Percentiles rank a stretch among this genome's conserved stretches.
Conservation (phyloP, 2,888 invertebrate species). For the Trissolcus japonicus region DNA sequence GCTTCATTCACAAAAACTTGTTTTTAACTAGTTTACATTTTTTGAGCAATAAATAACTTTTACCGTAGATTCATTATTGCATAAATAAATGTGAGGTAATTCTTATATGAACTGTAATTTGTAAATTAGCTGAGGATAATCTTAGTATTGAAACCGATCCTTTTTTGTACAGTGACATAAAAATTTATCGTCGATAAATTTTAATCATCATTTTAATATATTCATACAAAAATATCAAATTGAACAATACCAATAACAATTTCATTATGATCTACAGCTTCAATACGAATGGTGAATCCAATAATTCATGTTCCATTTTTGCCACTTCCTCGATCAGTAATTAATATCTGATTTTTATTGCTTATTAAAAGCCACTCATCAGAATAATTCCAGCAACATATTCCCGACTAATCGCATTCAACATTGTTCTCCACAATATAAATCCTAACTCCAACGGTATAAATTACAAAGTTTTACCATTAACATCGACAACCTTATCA, state of each 20-base stretch:
- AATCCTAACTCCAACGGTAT: constrained; percentile 17
- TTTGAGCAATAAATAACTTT: no score
- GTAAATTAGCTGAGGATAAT: no score
- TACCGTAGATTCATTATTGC: no score
- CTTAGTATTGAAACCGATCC: no score
- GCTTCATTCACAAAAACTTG: background rate
- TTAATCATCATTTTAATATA: background rate
- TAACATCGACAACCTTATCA: constrained; percentile 42
- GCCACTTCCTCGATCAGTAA: constrained; percentile 12
- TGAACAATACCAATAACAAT: constrained; percentile 14
- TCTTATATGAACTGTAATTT: no score
- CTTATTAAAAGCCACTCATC: constrained; percentile 22
- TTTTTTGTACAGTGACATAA: no score
- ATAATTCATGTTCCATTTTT: constrained; percentile 23
- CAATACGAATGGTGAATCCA: constrained; percentile 2
- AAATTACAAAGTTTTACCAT: constrained; percentile 41
- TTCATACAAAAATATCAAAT: background rate
- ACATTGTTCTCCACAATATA: constrained; percentile 25
- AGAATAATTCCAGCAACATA: constrained; percentile 20
- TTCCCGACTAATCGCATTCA: constrained; percentile 5
- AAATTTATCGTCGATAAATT: no score
- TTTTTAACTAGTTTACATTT: background rate
- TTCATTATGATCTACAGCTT: constrained; percentile 1
- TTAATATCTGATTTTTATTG: constrained; percentile 26
- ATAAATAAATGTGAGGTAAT: no score